Conservation (phyloP, 1,140 invertebrate species). For the Drosophila sturtevanti region DNA sequence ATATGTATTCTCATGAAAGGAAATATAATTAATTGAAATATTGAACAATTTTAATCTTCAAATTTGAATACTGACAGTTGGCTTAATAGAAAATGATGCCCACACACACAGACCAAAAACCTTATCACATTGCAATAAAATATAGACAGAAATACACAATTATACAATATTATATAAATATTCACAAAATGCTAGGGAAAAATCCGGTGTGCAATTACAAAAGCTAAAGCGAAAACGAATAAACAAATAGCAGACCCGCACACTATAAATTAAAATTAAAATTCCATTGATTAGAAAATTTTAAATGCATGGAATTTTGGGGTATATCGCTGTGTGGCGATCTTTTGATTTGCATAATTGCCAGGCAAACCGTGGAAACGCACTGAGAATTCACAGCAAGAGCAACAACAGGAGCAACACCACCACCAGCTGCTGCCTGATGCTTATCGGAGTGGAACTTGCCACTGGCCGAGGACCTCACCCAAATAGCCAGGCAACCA, state of each 20-base stretch:
- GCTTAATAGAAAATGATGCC: constrained; percentile 3
- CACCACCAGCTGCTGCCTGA: constrained; percentile 25
- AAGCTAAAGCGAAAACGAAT: neutral
- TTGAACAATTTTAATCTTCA: constrained; percentile 32
- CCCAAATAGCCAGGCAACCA: neutral
- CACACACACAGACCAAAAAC: neutral
- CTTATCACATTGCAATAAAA: constrained; percentile 12
- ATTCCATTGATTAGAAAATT: constrained; percentile 83
- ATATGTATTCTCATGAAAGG: constrained; percentile 38
- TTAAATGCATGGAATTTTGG: constrained; percentile 81
- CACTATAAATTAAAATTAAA: constrained; percentile 74
- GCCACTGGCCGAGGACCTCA: constrained; percentile 34
- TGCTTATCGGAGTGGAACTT: constrained; percentile 58
- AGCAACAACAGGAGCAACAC: constrained; percentile 12
- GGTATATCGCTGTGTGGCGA: constrained; percentile 65
- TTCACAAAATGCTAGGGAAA: neutral
- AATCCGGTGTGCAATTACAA: neutral
- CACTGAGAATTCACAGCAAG: constrained; percentile 47
- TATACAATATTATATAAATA: constrained; percentile 12
- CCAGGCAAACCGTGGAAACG: constrained; percentile 61
- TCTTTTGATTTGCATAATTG: constrained; percentile 82
- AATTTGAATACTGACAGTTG: neutral
- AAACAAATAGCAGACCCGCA: neutral
- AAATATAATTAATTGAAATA: constrained; percentile 60
- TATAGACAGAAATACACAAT: neutral